These are phyloP conservation scores for Coleophora flavipennella DNA, from an alignment of 2,888 invertebrate genomes.

Conservation along the genomic window DNA sequence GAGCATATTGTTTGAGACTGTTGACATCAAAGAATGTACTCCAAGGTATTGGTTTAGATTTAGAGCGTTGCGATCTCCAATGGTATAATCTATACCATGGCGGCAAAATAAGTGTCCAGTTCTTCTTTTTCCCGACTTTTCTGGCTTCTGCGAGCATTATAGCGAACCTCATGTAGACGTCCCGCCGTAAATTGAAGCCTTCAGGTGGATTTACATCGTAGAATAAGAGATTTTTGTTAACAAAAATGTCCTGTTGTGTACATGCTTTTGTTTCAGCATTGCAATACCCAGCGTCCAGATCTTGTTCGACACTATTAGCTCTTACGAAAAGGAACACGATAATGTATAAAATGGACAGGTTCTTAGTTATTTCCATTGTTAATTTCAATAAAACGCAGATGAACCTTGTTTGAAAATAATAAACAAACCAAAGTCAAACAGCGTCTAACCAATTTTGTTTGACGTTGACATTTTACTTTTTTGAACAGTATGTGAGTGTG, in stretches of 20 bases:
- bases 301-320: constrained; percentile 10
- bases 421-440: too few species aligned
- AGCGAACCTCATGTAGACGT: constrained; percentile 95
- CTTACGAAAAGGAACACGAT: too few species aligned
- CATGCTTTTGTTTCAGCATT: constrained; percentile 21
- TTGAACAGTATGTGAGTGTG: too few species aligned
- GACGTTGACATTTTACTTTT: too few species aligned
- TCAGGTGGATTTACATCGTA: constrained; percentile 97
- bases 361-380: too few species aligned
- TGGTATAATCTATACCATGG: constrained; percentile 95
- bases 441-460: too few species aligned
- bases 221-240: constrained; percentile 78
- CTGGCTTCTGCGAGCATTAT: constrained; percentile 82
- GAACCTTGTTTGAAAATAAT: too few species aligned
- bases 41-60: constrained; percentile 83
- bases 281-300: constrained; percentile 19
- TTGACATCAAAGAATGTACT: constrained; percentile 86
- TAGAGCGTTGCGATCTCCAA: constrained; percentile 78
- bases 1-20: constrained; percentile 83
- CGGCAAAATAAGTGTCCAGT: constrained; percentile 85
- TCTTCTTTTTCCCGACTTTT: constrained; percentile 50
- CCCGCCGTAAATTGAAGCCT: constrained; percentile 96
- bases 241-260: constrained; percentile 1
- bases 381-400: too few species aligned
- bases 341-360: too few species aligned